Evolutionary conservation across 1,140 invertebrate species (phyloP).

Genomic region (Tetraneura akinire): DNA sequence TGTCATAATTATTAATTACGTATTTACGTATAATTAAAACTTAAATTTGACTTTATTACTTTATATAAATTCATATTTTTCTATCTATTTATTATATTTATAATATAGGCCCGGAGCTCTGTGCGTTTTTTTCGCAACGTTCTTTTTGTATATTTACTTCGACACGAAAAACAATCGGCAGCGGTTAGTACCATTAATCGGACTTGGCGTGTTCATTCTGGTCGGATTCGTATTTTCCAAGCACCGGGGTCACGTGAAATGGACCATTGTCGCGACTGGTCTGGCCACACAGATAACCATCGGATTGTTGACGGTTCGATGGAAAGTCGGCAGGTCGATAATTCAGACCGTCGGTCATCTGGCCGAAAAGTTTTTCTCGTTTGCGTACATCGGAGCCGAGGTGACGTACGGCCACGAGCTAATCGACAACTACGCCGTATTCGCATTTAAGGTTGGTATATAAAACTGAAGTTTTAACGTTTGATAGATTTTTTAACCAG

Average conservation of each 20-base stretch:
- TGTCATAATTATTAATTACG: too few species aligned
- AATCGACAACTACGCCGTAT: conserved; percentile 64
- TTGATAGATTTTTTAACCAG: too few species aligned
- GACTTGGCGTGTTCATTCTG: conserved; percentile 63
- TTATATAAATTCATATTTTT: too few species aligned
- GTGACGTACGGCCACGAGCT: conserved; percentile 83
- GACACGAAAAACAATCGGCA: conserved; percentile 67
- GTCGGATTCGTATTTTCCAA: conserved; percentile 63
- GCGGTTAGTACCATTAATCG: conserved; percentile 69
- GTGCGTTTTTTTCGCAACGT: conserved; percentile 59
- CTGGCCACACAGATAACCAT: conserved; percentile 83
- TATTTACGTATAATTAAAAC: too few species aligned
- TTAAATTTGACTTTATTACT: too few species aligned
- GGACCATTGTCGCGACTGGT: conserved; percentile 79
- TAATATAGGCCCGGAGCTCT: conserved; percentile 55
- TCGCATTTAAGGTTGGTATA: conserved; percentile 77
- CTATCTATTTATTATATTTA: background rate
- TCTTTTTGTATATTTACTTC: conserved; percentile 65
- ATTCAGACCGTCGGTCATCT: conserved; percentile 81
- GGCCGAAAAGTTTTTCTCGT: conserved; percentile 77
- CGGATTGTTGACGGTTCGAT: conserved; percentile 83
- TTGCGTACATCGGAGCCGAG: conserved; percentile 73
- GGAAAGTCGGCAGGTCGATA: conserved; percentile 73
- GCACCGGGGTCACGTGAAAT: conserved; percentile 68
- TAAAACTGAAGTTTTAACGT: too few species aligned